These are phyloP conservation scores for Perccottus glenii DNA, from an alignment of 2,113 vertebrate genomes.

Conservation along the genomic window DNA sequence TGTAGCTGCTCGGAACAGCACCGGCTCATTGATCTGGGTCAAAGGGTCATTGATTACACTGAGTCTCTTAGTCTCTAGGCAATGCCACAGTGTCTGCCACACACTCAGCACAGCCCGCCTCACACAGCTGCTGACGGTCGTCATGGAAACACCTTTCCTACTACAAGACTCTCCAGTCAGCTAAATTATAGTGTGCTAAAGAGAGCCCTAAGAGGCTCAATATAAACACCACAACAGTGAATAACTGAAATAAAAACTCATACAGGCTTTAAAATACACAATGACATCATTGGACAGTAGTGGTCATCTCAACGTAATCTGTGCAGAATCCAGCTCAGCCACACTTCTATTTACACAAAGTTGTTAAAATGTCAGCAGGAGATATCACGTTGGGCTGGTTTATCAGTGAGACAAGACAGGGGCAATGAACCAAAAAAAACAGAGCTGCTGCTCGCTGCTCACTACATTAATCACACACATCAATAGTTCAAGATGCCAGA, in stretches of 20 bases:
- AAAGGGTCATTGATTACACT: constrained; percentile 75
- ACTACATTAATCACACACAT: constrained; percentile 54
- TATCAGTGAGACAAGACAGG: constrained; percentile 20
- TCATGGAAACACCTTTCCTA: constrained; percentile 75
- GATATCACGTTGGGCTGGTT: constrained; percentile 15
- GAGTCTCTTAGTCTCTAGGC: constrained; percentile 57
- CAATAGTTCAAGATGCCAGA: constrained; percentile 43
- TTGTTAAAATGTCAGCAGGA: constrained; percentile 21
- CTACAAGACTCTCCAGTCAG: constrained; percentile 63
- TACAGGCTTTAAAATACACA: background rate
- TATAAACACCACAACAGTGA: constrained; percentile 30
- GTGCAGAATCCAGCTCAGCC: background rate
- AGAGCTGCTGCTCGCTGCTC: constrained; percentile 32
- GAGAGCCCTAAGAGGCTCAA: constrained; percentile 25
- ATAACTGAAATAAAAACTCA: background rate
- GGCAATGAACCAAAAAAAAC: constrained; percentile 30
- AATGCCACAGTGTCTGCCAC: constrained; percentile 71
- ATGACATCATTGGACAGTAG: constrained; percentile 53
- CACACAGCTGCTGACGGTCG: constrained; percentile 75
- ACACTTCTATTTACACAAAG: constrained; percentile 17
- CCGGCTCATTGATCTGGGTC: constrained; percentile 75
- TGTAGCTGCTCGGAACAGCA: constrained; percentile 50
- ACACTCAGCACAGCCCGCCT: constrained; percentile 57
- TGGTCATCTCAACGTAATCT: constrained; percentile 19
- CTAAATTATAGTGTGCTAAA: constrained; percentile 64